These are phyloP conservation scores for Graphium colonna DNA, from an alignment of 2,888 invertebrate species.

Conservation along the genomic window DNA sequence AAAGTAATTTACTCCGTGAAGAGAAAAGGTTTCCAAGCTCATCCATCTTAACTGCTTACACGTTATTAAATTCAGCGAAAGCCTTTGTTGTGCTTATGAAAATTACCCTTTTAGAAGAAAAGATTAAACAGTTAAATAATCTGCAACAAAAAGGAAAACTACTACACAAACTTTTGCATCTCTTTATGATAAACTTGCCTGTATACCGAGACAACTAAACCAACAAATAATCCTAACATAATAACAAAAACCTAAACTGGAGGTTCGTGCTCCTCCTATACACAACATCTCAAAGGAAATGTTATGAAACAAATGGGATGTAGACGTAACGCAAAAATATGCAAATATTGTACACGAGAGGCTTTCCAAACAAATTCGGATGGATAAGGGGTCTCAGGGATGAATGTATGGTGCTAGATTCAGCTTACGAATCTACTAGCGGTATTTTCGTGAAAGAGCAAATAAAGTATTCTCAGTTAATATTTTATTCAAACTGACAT, in stretches of 20 bases:
- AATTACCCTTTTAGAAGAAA: background rate
- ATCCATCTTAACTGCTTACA: conserved; percentile 1
- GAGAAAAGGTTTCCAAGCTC: conserved; percentile 1
- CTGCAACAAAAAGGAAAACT: background rate
- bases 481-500: background rate
- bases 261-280: conserved; percentile 2
- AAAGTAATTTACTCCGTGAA: background rate
- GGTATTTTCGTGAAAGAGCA: conserved; percentile 10
- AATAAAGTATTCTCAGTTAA: conserved; percentile 3
- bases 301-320: conserved; percentile 22
- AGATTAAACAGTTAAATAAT: background rate
- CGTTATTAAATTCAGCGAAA: background rate
- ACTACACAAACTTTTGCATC: background rate
- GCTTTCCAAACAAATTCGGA: conserved; percentile 47
- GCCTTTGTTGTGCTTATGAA: background rate
- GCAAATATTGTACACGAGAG: conserved; percentile 32
- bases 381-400: conserved; percentile 43
- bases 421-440: conserved; percentile 41
- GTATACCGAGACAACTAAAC: background rate
- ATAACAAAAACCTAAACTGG: conserved; percentile 12
- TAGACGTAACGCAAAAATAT: conserved; percentile 22
- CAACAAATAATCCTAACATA: background rate
- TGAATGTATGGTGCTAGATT: conserved; percentile 52
- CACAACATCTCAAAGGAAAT: conserved; percentile 18
- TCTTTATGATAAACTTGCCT: background rate